Conservation (phyloP, 2,797 vertebrate species). For the Triplophysa yarkandensis region DNA sequence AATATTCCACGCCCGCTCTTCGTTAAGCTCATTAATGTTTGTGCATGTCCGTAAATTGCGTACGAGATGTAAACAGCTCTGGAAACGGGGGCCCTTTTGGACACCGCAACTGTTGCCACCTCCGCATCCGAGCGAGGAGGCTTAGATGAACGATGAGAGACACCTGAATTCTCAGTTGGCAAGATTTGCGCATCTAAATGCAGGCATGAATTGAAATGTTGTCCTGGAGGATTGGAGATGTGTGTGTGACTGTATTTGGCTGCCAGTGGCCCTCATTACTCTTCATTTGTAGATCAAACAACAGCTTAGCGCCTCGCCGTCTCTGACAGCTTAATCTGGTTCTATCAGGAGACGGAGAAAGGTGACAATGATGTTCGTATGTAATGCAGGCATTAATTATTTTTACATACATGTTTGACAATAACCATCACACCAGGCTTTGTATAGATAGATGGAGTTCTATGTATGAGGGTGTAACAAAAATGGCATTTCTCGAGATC, state of each 20-base stretch:
- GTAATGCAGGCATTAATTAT: constrained; percentile 78
- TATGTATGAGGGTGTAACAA: constrained; percentile 74
- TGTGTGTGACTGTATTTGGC: constrained; percentile 72
- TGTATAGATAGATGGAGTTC: constrained; percentile 69
- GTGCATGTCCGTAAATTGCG: constrained; percentile 77
- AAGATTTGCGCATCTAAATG: constrained; percentile 63
- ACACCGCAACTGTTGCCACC: constrained; percentile 58
- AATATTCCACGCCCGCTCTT: constrained; percentile 76
- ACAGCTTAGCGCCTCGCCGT: constrained; percentile 77
- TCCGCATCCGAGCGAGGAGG: constrained; percentile 26
- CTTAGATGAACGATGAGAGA: constrained; percentile 51
- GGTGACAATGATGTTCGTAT: constrained; percentile 77
- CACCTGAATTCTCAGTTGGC: constrained; percentile 66
- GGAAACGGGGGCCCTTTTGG: constrained; percentile 75
- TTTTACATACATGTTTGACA: constrained; percentile 72
- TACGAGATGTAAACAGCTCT: constrained; percentile 78
- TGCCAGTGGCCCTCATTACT: constrained; percentile 79
- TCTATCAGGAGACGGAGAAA: constrained; percentile 67
- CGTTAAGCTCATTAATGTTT: constrained; percentile 84
- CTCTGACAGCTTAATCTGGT: constrained; percentile 83
- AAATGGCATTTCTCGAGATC: constrained; percentile 74
- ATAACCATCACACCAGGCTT: constrained; percentile 68
- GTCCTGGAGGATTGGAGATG: constrained; percentile 76
- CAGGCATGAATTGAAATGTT: constrained; percentile 63
- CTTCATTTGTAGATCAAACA: constrained; percentile 85